Conservation (phyloP, 2,113 vertebrate genomes). For the Nerophis lumbriciformis region DNA sequence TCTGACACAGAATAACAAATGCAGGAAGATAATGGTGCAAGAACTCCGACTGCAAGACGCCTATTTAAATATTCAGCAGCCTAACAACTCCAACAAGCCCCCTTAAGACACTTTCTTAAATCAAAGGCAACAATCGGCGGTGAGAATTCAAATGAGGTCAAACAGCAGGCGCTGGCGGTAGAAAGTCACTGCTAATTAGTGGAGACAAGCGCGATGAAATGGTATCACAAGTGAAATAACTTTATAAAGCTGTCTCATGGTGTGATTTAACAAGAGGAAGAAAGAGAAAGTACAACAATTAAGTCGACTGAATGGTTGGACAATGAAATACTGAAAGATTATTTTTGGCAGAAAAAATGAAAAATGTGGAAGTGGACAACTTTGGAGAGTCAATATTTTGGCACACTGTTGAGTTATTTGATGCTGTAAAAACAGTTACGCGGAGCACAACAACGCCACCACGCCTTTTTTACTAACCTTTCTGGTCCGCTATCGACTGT, state of each 20-base stretch:
- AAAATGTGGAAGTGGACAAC: slow-evolving; percentile 4
- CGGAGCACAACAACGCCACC: neutral
- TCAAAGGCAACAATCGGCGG: slow-evolving; percentile 50
- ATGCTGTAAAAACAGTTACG: slow-evolving; percentile 11
- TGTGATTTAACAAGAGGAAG: slow-evolving; percentile 10
- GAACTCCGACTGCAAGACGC: slow-evolving; percentile 32
- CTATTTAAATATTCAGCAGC: slow-evolving; percentile 58
- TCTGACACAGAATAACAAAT: no score
- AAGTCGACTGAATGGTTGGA: slow-evolving; percentile 2
- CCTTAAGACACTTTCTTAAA: slow-evolving; percentile 41
- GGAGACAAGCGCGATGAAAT: slow-evolving; percentile 45
- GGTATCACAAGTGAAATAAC: slow-evolving; percentile 32
- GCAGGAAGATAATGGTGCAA: neutral
- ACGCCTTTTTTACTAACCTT: neutral
- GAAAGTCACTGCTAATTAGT: slow-evolving; percentile 50
- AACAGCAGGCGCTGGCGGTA: slow-evolving; percentile 11
- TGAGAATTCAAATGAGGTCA: slow-evolving; percentile 54
- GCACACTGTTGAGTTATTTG: slow-evolving; percentile 14
- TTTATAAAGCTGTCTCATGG: slow-evolving; percentile 12
- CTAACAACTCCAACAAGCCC: slow-evolving; percentile 45
- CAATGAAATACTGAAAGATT: no score
- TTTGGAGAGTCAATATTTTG: neutral
- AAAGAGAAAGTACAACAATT: neutral
- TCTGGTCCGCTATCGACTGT: neutral
- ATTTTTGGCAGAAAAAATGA: no score